Evolutionary conservation across 2,113 vertebrate genomes (phyloP), one percentile per base, ranked within the genome.

Genomic region (Pao palembangensis): DNA sequence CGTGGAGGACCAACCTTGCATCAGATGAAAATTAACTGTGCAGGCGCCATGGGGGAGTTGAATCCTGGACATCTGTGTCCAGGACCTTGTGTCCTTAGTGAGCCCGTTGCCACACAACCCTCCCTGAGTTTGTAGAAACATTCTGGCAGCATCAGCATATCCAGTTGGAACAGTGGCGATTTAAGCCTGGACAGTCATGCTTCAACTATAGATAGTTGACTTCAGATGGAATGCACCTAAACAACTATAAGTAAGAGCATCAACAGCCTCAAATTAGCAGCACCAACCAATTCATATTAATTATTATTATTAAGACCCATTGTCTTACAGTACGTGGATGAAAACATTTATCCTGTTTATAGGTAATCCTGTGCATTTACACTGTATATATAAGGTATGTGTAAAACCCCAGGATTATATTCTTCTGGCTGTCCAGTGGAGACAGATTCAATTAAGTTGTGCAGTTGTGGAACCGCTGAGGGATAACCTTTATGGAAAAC

Each of bases 41-140:
- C 67, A 79, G 79, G 79, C 69, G 58, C 83, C 81, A 80, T 16
- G 44, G 48, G 68, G 60, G 78, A 82, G 67, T 59, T 80, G 76
- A 84, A 79, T 55, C 51, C 54, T 1, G 59, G 75, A 83, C 83
- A 86, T 85, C 75, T 84, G 81, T 46, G 41, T 42, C 47, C 17
- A 8, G 58, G 56, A 72, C 67, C 73, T 53, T 65, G 78, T 80
- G 76, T 84, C 80, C 72, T 71, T 56, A 25, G 48, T 69, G 73
- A 89, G 81, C 69, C 75, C 38, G 86, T 89, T 76, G 86, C 88
- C 79, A 71, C 83, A 87, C 87, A 83, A 88, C 87, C 66, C 18
- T 55, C 13, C 51, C 55, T 74, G 20, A 75, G 85, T 89, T 90
- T 86, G 76, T 78, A 76, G 74, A 83, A 90, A 90, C 88, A 90